Evolutionary conservation across 2,113 vertebrate genomes (phyloP).

Genomic region (Clarias batrachus): DNA sequence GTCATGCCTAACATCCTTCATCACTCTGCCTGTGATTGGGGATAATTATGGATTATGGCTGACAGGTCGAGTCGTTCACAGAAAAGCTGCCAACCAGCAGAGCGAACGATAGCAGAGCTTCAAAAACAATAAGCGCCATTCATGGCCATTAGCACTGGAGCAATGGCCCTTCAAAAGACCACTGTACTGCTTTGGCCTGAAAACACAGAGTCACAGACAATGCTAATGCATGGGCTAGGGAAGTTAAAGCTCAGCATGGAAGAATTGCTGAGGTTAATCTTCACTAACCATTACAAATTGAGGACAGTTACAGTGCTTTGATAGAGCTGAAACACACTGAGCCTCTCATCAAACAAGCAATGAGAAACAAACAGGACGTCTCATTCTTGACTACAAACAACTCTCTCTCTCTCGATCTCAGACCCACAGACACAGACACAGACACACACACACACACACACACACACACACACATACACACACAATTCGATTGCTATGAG

Average conservation of each 20-base stretch:
- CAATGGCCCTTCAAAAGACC: constrained; percentile 50
- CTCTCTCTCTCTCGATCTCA: neutral
- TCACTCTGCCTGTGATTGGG: constrained; percentile 53
- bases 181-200: constrained; percentile 34
- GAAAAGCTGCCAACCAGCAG: constrained; percentile 51
- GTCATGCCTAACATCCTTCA: constrained; percentile 46
- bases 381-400: constrained; percentile 8
- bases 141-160: constrained; percentile 46
- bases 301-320: neutral
- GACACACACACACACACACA: neutral
- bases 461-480: constrained; percentile 12
- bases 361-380: neutral
- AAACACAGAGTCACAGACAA: constrained; percentile 3
- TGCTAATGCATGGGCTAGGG: neutral
- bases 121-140: constrained; percentile 56
- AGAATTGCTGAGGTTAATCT: neutral
- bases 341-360: constrained; percentile 10
- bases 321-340: constrained; percentile 3
- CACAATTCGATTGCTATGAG: constrained; percentile 9
- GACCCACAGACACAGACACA: neutral
- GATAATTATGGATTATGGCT: constrained; percentile 54
- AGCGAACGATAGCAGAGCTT: constrained; percentile 58
- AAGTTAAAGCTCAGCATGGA: neutral
- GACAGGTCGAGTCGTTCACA: constrained; percentile 44
- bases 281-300: neutral